A percentile compares a stretch with the other conserved stretches of the same genome.
Conservation (phyloP, 2,888 invertebrate species). For the Spodoptera littoralis region DNA sequence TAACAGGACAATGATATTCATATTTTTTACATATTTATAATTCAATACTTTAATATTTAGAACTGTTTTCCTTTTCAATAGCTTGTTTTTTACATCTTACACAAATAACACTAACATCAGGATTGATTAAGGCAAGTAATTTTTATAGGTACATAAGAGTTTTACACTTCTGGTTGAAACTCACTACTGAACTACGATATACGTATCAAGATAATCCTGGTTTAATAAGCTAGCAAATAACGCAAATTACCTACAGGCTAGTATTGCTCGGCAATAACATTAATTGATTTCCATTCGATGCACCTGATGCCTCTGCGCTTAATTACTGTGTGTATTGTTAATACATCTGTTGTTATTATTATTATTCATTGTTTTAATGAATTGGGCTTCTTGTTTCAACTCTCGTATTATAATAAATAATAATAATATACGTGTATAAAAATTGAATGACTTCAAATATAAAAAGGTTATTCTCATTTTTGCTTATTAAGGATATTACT, state of each 20-base stretch:
- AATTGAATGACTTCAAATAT: background rate
- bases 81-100: no score
- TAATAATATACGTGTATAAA: no score
- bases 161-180: no score
- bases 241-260: slow-evolving; percentile 61
- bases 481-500: no score
- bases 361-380: background rate
- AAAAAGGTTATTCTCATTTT: slow-evolving; percentile 10
- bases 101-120: no score
- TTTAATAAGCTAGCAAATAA: slow-evolving; percentile 70
- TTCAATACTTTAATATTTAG: no score
- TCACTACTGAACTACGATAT: no score
- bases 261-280: slow-evolving; percentile 70
- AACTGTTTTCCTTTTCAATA: no score
- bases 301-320: slow-evolving; percentile 73
- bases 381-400: background rate
- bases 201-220: slow-evolving; percentile 55
- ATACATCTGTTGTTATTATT: slow-evolving; percentile 23
- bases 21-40: no score
- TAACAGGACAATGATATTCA: no score
- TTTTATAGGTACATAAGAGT: no score
- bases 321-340: slow-evolving; percentile 49
- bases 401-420: background rate
- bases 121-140: no score
- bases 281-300: slow-evolving; percentile 80